Evolutionary conservation across 2,797 vertebrate species (phyloP).

Genomic region (Tamandua tetradactyla): DNA sequence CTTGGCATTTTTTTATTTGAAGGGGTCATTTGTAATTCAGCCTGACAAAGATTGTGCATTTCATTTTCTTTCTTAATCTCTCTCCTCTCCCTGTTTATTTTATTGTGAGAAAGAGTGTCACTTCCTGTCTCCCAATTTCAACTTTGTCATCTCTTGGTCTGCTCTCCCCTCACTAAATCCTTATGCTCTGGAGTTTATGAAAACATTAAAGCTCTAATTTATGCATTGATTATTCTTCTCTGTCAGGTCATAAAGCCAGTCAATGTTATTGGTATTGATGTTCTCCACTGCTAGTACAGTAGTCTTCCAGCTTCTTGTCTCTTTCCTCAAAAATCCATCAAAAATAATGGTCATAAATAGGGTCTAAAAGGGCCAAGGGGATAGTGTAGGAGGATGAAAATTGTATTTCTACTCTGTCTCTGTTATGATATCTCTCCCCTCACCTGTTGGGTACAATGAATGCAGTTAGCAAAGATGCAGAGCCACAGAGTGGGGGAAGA

Average conservation of each 20-base stretch:
- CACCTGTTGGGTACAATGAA: neutral
- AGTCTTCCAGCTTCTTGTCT: neutral
- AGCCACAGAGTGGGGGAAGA: neutral
- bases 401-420: neutral
- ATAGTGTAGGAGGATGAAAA: neutral
- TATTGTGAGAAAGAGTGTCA: constrained; percentile 65
- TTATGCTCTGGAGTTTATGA: constrained; percentile 35
- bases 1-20: constrained; percentile 41
- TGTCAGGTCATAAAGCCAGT: constrained; percentile 37
- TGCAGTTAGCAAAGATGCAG: neutral
- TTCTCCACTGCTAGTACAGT: neutral
- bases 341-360: neutral
- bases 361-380: neutral
- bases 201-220: constrained; percentile 55
- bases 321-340: neutral
- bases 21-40: constrained; percentile 50
- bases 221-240: constrained; percentile 58
- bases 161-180: constrained; percentile 63
- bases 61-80: constrained; percentile 70
- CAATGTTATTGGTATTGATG: neutral
- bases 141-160: constrained; percentile 51
- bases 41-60: constrained; percentile 34
- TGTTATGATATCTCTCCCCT: neutral
- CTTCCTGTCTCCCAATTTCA: constrained; percentile 70
- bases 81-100: constrained; percentile 65